Conservation (phyloP, 1,140 invertebrate species). For the Diachasmimorpha longicaudata region DNA sequence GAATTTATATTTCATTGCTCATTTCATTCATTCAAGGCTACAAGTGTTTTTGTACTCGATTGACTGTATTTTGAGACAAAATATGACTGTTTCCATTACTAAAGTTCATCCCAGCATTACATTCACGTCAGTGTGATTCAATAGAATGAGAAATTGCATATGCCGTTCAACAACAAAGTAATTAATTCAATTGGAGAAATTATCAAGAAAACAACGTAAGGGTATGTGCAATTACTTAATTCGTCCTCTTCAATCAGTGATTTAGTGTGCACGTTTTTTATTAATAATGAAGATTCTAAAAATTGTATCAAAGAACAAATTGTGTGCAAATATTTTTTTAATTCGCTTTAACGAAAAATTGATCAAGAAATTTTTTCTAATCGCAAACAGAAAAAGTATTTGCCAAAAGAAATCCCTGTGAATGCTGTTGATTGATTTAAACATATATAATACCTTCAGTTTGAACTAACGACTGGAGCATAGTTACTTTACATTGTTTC, state of each 20-base stretch:
- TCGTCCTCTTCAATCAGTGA: background rate
- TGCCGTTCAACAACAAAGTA: background rate
- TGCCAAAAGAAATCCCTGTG: background rate
- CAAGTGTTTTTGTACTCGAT: background rate
- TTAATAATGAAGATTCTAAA: background rate
- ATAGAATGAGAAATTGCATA: background rate
- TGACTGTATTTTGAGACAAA: background rate
- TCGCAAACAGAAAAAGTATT: background rate
- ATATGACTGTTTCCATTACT: background rate
- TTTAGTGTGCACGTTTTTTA: background rate
- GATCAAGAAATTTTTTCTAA: background rate
- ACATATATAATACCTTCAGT: background rate
- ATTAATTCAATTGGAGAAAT: background rate
- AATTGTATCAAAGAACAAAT: background rate
- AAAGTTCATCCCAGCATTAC: background rate
- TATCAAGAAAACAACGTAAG: background rate
- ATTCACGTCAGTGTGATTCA: background rate
- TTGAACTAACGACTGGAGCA: background rate
- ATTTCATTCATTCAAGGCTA: conserved; percentile 3
- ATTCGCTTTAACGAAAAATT: background rate
- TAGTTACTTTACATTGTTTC: background rate
- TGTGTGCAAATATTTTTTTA: background rate
- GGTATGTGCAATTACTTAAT: background rate
- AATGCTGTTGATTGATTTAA: background rate
- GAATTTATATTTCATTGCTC: background rate